Conservation (phyloP, 2,888 invertebrate species). For the Drosophila emarginata region DNA sequence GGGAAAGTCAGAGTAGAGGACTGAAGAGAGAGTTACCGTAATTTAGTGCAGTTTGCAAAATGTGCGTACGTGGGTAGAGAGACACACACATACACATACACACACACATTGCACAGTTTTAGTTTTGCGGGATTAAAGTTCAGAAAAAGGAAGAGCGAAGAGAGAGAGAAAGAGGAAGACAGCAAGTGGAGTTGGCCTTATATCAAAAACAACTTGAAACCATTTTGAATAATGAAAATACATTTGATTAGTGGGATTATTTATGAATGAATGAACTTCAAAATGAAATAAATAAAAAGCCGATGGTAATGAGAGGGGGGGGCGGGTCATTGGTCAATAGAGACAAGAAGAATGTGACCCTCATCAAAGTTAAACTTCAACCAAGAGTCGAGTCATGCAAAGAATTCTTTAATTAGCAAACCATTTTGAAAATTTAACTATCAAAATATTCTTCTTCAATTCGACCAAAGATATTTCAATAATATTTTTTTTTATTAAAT, state of each 20-base stretch:
- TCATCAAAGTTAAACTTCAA: background rate
- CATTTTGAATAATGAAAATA: slow-evolving; percentile 8
- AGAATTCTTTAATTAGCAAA: too few relatives aligned
- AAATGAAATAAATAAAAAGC: background rate
- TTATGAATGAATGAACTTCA: slow-evolving; percentile 7
- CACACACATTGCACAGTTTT: slow-evolving; percentile 23
- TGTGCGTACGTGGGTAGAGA: slow-evolving; percentile 63
- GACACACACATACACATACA: slow-evolving; percentile 16
- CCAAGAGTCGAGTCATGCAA: too few relatives aligned
- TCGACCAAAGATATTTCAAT: too few relatives aligned
- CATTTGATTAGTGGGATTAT: slow-evolving; percentile 6
- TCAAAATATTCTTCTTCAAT: too few relatives aligned
- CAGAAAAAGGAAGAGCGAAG: slow-evolving; percentile 10
- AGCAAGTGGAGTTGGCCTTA: background rate
- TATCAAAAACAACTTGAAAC: slow-evolving; percentile 6
- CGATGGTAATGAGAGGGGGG: too few relatives aligned
- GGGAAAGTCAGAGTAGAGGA: background rate
- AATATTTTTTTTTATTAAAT: too few relatives aligned
- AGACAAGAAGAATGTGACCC: background rate
- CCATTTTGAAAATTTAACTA: too few relatives aligned
- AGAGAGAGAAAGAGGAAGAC: slow-evolving; percentile 1
- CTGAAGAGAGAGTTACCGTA: slow-evolving; percentile 54
- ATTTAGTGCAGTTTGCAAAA: slow-evolving; percentile 64
- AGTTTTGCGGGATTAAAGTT: slow-evolving; percentile 11
- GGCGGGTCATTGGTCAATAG: too few relatives aligned